These are phyloP conservation scores for Exocentrus adspersus DNA, from an alignment of 2,888 invertebrate species.

Conservation along the genomic window DNA sequence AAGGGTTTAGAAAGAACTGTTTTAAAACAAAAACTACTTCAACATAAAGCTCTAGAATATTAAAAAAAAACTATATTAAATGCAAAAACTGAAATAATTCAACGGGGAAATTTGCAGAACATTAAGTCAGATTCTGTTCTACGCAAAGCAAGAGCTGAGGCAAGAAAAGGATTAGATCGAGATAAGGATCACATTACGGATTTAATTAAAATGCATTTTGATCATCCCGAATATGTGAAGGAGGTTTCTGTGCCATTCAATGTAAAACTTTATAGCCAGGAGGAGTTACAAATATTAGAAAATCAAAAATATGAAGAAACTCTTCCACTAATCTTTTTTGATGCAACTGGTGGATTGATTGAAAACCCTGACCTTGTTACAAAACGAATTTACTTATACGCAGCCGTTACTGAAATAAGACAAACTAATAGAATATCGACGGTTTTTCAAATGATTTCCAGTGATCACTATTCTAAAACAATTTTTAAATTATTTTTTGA, in stretches of 20 bases:
- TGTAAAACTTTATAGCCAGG: slow-evolving; percentile 33
- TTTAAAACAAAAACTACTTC: not conserved
- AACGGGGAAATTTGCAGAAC: slow-evolving; percentile 17
- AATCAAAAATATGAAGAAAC: not conserved
- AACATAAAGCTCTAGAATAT: slow-evolving; percentile 14
- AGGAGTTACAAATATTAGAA: slow-evolving; percentile 28
- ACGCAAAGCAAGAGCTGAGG: slow-evolving; percentile 30
- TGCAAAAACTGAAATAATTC: not conserved
- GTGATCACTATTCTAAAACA: slow-evolving; percentile 24
- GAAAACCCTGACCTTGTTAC: slow-evolving; percentile 18
- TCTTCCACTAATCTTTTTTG: slow-evolving; percentile 32
- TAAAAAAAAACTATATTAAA: slow-evolving; percentile 7
- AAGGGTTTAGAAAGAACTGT: slow-evolving; percentile 9
- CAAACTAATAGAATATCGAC: slow-evolving; percentile 21
- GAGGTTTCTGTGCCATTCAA: too few relatives aligned
- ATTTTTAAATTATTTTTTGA: slow-evolving; percentile 32
- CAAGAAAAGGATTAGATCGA: slow-evolving; percentile 3
- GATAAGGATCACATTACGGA: slow-evolving; percentile 23
- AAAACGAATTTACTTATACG: slow-evolving; percentile 27
- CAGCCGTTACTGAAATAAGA: slow-evolving; percentile 8
- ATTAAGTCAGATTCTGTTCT: slow-evolving; percentile 29
- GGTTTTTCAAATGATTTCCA: slow-evolving; percentile 25
- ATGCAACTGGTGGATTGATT: slow-evolving; percentile 36
- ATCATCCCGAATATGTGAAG: slow-evolving; percentile 31
- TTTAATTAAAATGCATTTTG: slow-evolving; percentile 22